Percentiles rank a stretch among this genome's conserved stretches.
Evolutionary conservation across 1,140 invertebrate genomes (phyloP).

Genomic region (Leptestheria dahalacensis): DNA sequence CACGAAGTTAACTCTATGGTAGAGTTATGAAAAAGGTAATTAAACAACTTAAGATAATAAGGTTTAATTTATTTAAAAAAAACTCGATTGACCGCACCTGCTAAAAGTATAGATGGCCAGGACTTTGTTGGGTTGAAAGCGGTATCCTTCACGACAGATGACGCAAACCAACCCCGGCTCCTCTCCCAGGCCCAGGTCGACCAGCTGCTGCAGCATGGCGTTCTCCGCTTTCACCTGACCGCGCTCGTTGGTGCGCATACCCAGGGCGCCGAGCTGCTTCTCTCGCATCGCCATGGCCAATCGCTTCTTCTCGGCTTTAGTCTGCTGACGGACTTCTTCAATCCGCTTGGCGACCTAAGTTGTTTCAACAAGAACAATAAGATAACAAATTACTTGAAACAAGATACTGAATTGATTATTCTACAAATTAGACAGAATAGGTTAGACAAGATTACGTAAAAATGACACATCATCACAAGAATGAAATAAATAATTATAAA

Average conservation of each 20-base stretch:
- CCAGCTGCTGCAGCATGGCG: constrained; percentile 78
- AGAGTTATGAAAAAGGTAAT: too few species aligned
- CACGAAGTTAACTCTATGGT: too few species aligned
- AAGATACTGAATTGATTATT: too few species aligned
- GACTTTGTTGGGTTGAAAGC: constrained; percentile 81
- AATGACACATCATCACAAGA: neutral
- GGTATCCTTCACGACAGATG: constrained; percentile 94
- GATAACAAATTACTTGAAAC: too few species aligned
- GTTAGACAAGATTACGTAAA: neutral
- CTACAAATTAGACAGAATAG: neutral
- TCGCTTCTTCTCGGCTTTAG: constrained; percentile 83
- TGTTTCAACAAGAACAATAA: neutral
- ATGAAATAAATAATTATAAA: neutral
- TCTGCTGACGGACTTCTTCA: constrained; percentile 81
- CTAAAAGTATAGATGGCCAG: constrained; percentile 95
- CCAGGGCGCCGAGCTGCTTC: constrained; percentile 83
- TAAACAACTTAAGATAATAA: too few species aligned
- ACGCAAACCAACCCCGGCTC: constrained; percentile 92
- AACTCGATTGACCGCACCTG: too few species aligned
- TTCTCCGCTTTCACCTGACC: constrained; percentile 82
- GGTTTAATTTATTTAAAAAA: neutral
- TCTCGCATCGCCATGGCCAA: constrained; percentile 94
- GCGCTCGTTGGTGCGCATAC: constrained; percentile 89
- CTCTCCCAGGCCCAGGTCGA: constrained; percentile 65
- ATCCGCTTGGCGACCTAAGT: constrained; percentile 49